phyloP scores from a whole-genome alignment of 2,888 invertebrate species.

The Morpho achilles region DNA sequence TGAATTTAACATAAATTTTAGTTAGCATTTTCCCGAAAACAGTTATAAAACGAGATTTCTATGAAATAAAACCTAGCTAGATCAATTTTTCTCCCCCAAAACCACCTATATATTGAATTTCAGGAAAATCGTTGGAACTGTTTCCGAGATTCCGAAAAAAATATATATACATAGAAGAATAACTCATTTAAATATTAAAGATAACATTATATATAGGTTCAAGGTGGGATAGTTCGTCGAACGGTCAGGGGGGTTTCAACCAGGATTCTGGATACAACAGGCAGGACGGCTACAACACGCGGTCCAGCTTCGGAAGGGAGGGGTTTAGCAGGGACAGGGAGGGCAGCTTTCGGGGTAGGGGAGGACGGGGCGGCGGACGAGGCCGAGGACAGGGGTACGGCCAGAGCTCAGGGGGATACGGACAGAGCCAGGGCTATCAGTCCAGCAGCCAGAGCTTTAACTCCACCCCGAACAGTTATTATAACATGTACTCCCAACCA shows the following conservation, averaged over 20 bases:
- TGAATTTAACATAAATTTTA: too few species aligned
- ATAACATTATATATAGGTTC: constrained; percentile 11
- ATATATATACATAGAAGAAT: too few species aligned
- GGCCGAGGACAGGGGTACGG: constrained; percentile 17
- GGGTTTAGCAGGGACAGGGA: constrained; percentile 15
- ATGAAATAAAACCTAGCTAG: too few species aligned
- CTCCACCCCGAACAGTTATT: constrained; percentile 55
- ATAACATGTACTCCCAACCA: constrained; percentile 68
- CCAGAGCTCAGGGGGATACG: constrained; percentile 6
- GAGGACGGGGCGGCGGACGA: neutral
- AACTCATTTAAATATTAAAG: too few species aligned
- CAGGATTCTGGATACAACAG: constrained; percentile 20
- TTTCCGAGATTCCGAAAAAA: too few species aligned
- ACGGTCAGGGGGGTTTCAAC: constrained; percentile 18
- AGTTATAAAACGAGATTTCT: too few species aligned
- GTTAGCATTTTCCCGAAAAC: too few species aligned
- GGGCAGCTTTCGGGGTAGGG: constrained; percentile 8
- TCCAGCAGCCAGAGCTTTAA: constrained; percentile 25
- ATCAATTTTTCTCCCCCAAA: too few species aligned
- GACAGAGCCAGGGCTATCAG: constrained; percentile 32
- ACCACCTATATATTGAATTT: too few species aligned
- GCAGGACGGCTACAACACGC: constrained; percentile 20
- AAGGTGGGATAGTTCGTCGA: constrained; percentile 28
- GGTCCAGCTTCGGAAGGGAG: constrained; percentile 22
- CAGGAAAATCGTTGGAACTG: too few species aligned